These are phyloP conservation scores for Oopsacas minuta DNA, from an alignment of 37 sponge, comb jelly and placozoan genomes.

Conservation along the genomic window DNA sequence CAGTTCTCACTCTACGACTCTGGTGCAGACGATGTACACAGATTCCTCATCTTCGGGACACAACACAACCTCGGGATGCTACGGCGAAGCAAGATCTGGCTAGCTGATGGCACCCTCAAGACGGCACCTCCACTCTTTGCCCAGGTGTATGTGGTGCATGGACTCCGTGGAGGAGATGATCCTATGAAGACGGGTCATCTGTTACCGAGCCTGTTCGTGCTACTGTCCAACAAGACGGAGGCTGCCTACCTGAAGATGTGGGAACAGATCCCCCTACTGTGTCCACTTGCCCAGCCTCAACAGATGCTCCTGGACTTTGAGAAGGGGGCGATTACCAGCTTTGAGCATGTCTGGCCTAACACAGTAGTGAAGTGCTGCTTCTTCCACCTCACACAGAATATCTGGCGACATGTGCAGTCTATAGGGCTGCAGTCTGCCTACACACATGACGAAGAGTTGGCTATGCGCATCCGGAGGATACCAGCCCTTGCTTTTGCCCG, in stretches of 20 bases:
- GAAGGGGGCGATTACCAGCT: not conserved
- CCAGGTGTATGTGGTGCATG: not conserved
- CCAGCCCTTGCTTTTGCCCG: not conserved
- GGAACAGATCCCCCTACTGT: not conserved
- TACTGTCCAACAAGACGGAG: not conserved
- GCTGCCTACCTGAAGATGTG: not conserved
- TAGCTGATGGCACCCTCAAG: not conserved
- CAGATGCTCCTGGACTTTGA: conserved; percentile 12
- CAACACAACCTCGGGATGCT: not conserved
- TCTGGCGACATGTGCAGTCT: not conserved
- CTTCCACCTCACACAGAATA: not conserved
- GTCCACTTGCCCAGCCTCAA: not conserved
- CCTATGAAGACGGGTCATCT: not conserved
- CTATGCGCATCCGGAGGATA: not conserved
- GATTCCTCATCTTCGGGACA: not conserved
- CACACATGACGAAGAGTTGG: not conserved
- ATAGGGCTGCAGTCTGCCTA: not conserved
- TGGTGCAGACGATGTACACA: not conserved
- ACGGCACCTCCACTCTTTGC: not conserved
- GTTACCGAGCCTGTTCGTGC: not conserved
- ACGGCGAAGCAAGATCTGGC: not conserved
- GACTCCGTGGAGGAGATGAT: not conserved
- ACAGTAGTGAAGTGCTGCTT: not conserved
- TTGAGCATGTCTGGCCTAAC: not conserved
- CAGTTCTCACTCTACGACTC: not conserved